Evolutionary conservation across 1,140 invertebrate species (phyloP), one percentile per base, ranked within the genome.

Genomic region (Bombus pyrosoma): DNA sequence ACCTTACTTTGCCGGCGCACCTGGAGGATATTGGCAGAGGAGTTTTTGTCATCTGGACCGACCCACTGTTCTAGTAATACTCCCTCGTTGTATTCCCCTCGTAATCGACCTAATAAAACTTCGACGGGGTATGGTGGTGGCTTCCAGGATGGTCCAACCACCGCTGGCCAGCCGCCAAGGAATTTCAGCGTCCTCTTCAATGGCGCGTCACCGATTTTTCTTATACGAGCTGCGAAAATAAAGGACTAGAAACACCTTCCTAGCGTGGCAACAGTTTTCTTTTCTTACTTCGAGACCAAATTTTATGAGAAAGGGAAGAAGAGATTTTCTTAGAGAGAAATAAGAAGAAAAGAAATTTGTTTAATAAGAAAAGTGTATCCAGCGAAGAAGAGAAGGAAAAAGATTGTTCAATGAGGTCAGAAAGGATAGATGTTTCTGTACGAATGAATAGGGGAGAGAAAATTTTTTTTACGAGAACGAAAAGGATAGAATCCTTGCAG

Each of bases 11-110:
- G 92, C 86, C 89, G 93, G 92, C 94, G 95, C 96, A 98, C 97
- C 96, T 98, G 98, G 90, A 98, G 96, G 92, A 98, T 98, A 95
- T 98, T 98, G 86, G 96, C 96, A 41, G 97, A 97, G 89, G 97
- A 98, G 94, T 98, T 98, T 94, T 97, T 98, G 93, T 98, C 98
- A 91, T 98, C 98, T 0, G 98, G 97, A 2, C 97, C 97, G 77
- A 98, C 97, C 96, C 97, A 98, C 77, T 97, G 96, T 89, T 98
- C 97, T 47, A 98, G 94, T 25, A 98, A 94, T 62, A 97, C 96
- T 13, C 97, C 97, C 91, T 97, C 97, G 93, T 98, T 98, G 91
- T 97, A 97, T 81, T 97, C 96, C 1, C 97, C 96, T 1, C 97
- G 95, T 22, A 98, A 92, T 86, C 94, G 94, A 5, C 97, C 98